Base-by-base conservation (phyloP, 2,888 invertebrate genomes). In the Scelioninae gen. 1 region DNA sequence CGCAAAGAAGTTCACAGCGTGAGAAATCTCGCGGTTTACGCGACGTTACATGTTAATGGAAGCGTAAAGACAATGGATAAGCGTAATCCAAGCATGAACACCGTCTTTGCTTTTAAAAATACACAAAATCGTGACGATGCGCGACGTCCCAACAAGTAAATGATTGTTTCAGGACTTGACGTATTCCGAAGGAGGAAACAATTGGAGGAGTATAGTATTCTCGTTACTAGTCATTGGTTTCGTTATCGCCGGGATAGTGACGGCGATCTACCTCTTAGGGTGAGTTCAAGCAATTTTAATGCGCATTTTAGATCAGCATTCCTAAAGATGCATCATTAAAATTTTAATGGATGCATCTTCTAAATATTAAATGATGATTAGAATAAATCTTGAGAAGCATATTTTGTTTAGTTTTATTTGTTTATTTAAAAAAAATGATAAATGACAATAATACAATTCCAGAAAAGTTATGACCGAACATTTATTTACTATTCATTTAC, bases 201-300 rank as follows among this genome's bases (percentile, higher is more conserved):
- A 97, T 93, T 97, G 97, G 97, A 95, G 96, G 93, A 97, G 97
- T 92, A 96, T 97, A 91, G 94, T 97, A 92, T 96, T 97, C 93
- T 96, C 97, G 85, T 94, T 97, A 92, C 94, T 97, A 93, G 97
- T 97, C 92, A 97, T 97, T 93, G 95, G 96, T 92, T 94, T 95
- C 93, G 97, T 97, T 90, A 96, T 97, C 93, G 95, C 96, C 88
- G 97, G 97, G 86, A 97, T 97, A 91, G 96, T 96, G 88, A 96
- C 96, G 88, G 97, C 97, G 90, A 97, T 97, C 93, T 96, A 97
- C 94, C 95, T 96, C 92, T 94, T 97, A 92, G 97, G 97, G 95
- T 95, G 88, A 93, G 94, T 88, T 72, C 0, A 4, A 31, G n/a
- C 47, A n/a, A 4, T 6, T 66, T 66, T 65, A 55, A 76, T 49